phyloP scores from a whole-genome alignment of 2,797 vertebrate species.

The Sebastes steindachneri region DNA sequence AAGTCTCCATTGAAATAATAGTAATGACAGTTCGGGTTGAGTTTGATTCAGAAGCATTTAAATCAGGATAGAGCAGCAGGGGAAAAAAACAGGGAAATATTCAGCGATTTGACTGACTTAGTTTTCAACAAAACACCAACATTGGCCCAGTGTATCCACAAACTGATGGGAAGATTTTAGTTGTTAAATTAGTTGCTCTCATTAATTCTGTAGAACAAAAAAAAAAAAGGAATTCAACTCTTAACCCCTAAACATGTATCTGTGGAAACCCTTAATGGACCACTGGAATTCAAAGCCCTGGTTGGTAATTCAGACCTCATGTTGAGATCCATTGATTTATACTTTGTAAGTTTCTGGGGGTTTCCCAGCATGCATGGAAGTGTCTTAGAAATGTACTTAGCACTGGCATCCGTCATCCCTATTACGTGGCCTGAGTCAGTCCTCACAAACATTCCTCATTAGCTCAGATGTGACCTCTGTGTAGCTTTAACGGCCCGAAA shows the following conservation, averaged over 20 bases:
- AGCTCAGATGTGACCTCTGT: constrained; percentile 23
- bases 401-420: constrained; percentile 1
- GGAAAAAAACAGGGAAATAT: background rate
- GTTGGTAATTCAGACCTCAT: background rate
- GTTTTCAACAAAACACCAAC: background rate
- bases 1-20: background rate
- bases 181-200: background rate
- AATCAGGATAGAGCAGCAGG: background rate
- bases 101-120: background rate
- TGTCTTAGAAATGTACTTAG: constrained; percentile 7
- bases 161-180: background rate
- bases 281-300: background rate
- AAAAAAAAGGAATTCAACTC: background rate
- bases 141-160: too few species aligned
- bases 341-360: constrained; percentile 5
- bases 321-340: constrained; percentile 7
- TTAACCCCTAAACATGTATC: background rate
- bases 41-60: background rate
- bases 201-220: background rate
- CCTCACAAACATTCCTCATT: constrained; percentile 6
- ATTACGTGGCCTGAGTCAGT: constrained; percentile 10
- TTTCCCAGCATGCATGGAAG: constrained; percentile 27
- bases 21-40: background rate
- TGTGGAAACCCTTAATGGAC: background rate
- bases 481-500: background rate